These are phyloP conservation scores for Brachionus plicatilis DNA, from an alignment of 1,140 invertebrate species.

Conservation along the genomic window DNA sequence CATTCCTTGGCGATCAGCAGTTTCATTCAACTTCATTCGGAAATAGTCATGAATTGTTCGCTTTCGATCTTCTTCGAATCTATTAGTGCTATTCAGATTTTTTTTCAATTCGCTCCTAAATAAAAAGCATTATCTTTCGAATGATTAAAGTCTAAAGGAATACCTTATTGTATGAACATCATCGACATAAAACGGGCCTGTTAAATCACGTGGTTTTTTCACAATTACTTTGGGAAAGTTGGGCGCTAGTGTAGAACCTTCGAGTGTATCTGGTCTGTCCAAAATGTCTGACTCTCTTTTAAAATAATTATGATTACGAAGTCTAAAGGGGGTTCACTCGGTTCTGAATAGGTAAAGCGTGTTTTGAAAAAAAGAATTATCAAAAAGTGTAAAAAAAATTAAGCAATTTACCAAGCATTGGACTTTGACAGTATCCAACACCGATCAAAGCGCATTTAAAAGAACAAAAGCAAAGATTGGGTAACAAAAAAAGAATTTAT, in stretches of 20 bases:
- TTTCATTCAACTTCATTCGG: slow-evolving; percentile 16
- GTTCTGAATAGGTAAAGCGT: neutral
- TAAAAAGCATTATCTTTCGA: neutral
- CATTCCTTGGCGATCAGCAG: neutral
- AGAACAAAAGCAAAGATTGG: neutral
- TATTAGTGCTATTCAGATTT: neutral
- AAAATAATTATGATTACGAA: neutral
- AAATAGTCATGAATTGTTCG: slow-evolving; percentile 40
- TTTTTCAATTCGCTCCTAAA: slow-evolving; percentile 18
- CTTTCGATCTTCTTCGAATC: slow-evolving; percentile 35
- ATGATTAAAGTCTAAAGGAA: neutral
- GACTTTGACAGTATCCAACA: neutral
- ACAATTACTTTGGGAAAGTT: slow-evolving; percentile 21
- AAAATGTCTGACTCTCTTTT: neutral
- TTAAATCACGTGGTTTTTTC: slow-evolving; percentile 17
- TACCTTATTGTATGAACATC: slow-evolving; percentile 31
- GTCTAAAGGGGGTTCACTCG: neutral
- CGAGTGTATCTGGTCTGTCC: neutral
- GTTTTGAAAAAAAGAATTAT: neutral
- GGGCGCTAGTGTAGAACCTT: slow-evolving; percentile 31
- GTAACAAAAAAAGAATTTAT: neutral
- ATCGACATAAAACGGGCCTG: slow-evolving; percentile 15
- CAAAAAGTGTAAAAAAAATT: too few species aligned
- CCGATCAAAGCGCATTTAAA: neutral
- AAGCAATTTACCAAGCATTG: neutral